phyloP scores from a whole-genome alignment of 2,113 vertebrate species.

The Anthoscopus minutus region DNA sequence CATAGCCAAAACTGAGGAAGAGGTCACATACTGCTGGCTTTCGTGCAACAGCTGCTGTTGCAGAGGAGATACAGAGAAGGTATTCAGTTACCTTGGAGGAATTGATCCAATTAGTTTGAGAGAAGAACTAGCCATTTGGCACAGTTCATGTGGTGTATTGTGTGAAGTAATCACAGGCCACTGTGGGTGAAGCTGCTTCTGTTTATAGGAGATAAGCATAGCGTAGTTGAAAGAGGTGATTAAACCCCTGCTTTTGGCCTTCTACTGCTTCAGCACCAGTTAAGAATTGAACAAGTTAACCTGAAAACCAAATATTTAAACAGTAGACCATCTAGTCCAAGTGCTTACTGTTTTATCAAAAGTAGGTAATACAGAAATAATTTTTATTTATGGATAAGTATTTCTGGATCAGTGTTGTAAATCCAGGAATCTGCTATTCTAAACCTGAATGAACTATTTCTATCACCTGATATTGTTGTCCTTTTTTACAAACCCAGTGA shows the following conservation, averaged over 20 bases:
- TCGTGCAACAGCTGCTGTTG: conserved; percentile 55
- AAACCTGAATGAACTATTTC: background rate
- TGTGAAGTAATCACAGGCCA: conserved; percentile 2
- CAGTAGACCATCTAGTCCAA: background rate
- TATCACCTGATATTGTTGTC: background rate
- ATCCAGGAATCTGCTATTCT: background rate
- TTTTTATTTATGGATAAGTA: background rate
- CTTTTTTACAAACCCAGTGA: background rate
- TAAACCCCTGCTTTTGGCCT: background rate
- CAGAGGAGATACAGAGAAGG: conserved; percentile 14
- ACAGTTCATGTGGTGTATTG: conserved; percentile 26
- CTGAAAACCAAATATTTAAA: background rate
- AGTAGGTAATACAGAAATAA: background rate
- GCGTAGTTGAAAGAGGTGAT: conserved; percentile 44
- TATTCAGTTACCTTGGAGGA: conserved; percentile 36
- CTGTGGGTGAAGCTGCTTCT: conserved; percentile 24
- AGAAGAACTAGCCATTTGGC: background rate
- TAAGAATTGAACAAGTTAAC: background rate
- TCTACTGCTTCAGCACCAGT: background rate
- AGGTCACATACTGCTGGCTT: background rate
- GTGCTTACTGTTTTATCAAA: background rate
- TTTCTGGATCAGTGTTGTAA: background rate
- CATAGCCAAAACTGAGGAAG: background rate
- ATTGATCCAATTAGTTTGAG: conserved; percentile 47
- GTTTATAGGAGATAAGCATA: conserved; percentile 31